phyloP scores from a whole-genome alignment of 2,797 vertebrate genomes.

The Anguilla megastoma region DNA sequence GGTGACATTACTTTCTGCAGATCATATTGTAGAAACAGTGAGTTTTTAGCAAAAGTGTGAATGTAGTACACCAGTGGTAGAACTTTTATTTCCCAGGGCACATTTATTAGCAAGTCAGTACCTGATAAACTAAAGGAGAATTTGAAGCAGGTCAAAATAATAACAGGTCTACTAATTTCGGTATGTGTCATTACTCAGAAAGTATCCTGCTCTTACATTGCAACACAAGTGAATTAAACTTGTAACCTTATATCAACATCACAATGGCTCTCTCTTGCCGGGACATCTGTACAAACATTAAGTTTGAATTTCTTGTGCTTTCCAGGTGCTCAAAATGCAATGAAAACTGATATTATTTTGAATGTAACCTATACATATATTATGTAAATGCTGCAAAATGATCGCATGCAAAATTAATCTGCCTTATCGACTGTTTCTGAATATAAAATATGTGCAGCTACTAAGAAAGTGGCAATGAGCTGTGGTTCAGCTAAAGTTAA shows the following conservation, averaged over 20 bases:
- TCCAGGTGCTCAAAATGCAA: not conserved
- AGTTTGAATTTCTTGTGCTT: not conserved
- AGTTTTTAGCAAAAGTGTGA: too few relatives aligned
- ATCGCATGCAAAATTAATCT: not conserved
- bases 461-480: too few relatives aligned
- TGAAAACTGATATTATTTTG: not conserved
- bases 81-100: not conserved
- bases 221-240: not conserved
- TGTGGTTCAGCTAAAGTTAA: not conserved
- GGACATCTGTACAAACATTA: not conserved
- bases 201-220: not conserved
- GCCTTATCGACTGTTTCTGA: not conserved
- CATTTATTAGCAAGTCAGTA: not conserved
- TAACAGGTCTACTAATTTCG: not conserved
- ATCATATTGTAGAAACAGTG: too few relatives aligned
- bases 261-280: not conserved
- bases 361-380: not conserved
- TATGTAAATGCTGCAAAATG: not conserved
- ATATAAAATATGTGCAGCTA: not conserved
- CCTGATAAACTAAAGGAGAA: not conserved
- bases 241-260: not conserved
- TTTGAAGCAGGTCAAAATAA: not conserved
- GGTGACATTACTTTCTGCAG: too few relatives aligned
- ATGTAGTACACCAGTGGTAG: too few relatives aligned
- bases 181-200: not conserved